Conservation (phyloP, 2,113 vertebrate species). For the Gymnarchus niloticus region DNA sequence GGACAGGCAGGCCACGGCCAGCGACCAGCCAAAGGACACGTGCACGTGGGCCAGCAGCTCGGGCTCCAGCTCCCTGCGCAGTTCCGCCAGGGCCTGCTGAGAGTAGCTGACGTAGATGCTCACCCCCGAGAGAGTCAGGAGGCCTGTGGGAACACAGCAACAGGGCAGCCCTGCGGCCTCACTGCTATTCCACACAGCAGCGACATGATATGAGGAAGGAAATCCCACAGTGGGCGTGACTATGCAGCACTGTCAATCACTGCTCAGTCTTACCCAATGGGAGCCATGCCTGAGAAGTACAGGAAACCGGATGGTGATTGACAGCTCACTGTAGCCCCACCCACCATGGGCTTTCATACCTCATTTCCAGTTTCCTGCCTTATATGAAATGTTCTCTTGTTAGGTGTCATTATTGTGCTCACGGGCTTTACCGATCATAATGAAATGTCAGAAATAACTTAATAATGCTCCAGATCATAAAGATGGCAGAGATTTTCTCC, state of each 20-base stretch:
- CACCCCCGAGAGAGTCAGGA: slow-evolving; percentile 62
- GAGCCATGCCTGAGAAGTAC: neutral
- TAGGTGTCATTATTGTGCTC: neutral
- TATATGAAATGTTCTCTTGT: neutral
- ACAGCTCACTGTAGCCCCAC: neutral
- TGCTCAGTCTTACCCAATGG: neutral
- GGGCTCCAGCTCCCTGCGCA: slow-evolving; percentile 33
- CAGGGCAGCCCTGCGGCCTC: no score
- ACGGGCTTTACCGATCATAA: neutral
- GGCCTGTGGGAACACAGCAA: slow-evolving; percentile 42
- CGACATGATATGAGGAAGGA: neutral
- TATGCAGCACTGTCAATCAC: neutral
- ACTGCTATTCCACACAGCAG: no score
- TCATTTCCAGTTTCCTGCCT: neutral
- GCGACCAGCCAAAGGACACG: slow-evolving; percentile 61
- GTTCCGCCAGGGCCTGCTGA: slow-evolving; percentile 52
- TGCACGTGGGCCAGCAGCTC: slow-evolving; percentile 39
- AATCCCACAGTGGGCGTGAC: neutral
- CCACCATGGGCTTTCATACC: neutral
- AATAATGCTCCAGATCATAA: neutral
- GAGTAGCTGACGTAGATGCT: slow-evolving; percentile 65
- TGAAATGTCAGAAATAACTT: neutral
- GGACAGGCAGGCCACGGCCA: slow-evolving; percentile 65
- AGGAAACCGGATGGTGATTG: neutral
- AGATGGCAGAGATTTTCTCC: neutral